These are phyloP conservation scores for Mamestra brassicae DNA, from an alignment of 2,888 invertebrate species.

Conservation along the genomic window DNA sequence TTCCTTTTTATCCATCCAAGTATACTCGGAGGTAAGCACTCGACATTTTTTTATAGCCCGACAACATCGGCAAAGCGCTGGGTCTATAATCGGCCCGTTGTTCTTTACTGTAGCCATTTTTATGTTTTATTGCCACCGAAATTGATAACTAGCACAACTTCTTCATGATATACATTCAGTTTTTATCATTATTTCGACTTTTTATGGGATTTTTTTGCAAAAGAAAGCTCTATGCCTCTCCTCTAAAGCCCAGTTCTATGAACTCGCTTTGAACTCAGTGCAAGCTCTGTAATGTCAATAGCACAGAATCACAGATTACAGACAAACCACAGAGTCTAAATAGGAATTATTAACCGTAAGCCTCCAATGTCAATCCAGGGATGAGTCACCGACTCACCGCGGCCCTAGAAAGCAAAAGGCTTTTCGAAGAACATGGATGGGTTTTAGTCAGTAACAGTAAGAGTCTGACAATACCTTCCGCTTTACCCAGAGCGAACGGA, in stretches of 20 bases:
- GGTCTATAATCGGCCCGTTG: constrained; percentile 85
- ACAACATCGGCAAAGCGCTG: constrained; percentile 87
- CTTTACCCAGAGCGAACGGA: too few species aligned
- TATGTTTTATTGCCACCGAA: constrained; percentile 29
- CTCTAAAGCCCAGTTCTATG: too few species aligned
- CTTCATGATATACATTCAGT: constrained; percentile 59
- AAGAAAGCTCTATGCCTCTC: constrained; percentile 48
- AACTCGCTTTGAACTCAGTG: too few species aligned
- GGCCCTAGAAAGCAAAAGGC: too few species aligned
- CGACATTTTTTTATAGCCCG: constrained; percentile 88
- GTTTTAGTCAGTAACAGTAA: too few species aligned
- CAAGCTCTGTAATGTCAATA: too few species aligned
- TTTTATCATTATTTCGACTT: constrained; percentile 48
- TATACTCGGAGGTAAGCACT: constrained; percentile 84
- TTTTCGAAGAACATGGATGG: too few species aligned
- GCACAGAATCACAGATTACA: constrained; percentile 12
- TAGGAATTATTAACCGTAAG: not conserved
- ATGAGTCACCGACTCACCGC: too few species aligned
- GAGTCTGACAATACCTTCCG: too few species aligned
- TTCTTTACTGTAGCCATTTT: constrained; percentile 81
- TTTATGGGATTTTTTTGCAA: constrained; percentile 22
- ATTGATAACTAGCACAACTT: constrained; percentile 30
- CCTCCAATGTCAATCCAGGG: too few species aligned
- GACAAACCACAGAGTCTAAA: constrained; percentile 42
- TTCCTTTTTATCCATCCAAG: constrained; percentile 87